Percentiles rank a stretch among this genome's conserved stretches.
These are phyloP conservation scores for Limenitis arthemis DNA, from an alignment of 2,888 invertebrate genomes.

Conservation along the genomic window DNA sequence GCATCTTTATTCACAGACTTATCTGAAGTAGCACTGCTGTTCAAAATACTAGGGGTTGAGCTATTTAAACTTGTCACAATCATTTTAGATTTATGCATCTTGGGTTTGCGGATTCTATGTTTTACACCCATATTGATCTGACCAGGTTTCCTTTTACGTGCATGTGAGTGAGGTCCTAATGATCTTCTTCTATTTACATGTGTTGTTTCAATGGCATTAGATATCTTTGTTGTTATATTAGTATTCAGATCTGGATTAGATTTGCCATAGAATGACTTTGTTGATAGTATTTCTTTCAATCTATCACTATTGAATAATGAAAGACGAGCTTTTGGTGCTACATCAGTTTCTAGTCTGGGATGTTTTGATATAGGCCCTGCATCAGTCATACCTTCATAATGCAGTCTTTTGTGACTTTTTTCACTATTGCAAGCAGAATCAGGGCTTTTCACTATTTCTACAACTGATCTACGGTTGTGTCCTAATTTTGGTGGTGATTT, in stretches of 20 bases:
- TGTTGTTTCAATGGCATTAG: slow-evolving; percentile 46
- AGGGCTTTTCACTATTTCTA: slow-evolving; percentile 58
- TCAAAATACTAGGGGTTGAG: slow-evolving; percentile 23
- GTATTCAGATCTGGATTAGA: slow-evolving; percentile 52
- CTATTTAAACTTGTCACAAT: slow-evolving; percentile 28
- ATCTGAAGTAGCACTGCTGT: slow-evolving; percentile 30
- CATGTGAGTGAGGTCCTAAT: slow-evolving; percentile 39
- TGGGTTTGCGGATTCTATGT: slow-evolving; percentile 76
- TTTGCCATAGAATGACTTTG: slow-evolving; percentile 72
- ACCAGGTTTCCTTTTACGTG: slow-evolving; percentile 57
- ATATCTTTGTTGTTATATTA: slow-evolving; percentile 43
- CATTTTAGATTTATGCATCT: slow-evolving; percentile 49
- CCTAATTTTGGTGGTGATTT: slow-evolving; percentile 56
- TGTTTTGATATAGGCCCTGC: slow-evolving; percentile 47
- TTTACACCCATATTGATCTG: slow-evolving; percentile 78
- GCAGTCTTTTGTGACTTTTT: slow-evolving; percentile 51
- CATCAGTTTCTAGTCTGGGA: slow-evolving; percentile 45
- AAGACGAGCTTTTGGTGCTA: slow-evolving; percentile 55
- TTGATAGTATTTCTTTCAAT: slow-evolving; percentile 62
- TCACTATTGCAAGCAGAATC: slow-evolving; percentile 52
- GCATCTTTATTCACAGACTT: slow-evolving; percentile 20
- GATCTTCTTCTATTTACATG: slow-evolving; percentile 36
- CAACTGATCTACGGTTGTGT: slow-evolving; percentile 44
- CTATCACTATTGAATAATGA: slow-evolving; percentile 59
- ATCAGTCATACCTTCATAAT: slow-evolving; percentile 49